Percentiles rank a stretch among this genome's conserved stretches.
Conservation (phyloP, 2,113 vertebrate species). For the Dromiciops gliroides region DNA sequence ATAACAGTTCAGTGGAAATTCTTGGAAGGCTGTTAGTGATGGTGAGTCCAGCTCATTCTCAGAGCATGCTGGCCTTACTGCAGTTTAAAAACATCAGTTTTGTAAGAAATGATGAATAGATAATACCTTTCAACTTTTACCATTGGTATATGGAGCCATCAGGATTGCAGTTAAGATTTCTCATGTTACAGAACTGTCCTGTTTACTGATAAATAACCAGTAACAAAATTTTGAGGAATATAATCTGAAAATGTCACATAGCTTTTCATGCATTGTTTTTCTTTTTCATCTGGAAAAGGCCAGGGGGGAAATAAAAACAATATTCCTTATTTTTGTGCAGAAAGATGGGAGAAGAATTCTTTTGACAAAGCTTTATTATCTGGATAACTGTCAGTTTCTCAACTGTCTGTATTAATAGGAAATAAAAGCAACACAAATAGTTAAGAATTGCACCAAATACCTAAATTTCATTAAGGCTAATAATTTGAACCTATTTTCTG, state of each 20-base stretch:
- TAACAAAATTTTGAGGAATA: conserved; percentile 45
- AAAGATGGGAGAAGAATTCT: conserved; percentile 26
- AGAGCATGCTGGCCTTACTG: neutral
- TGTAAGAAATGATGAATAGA: neutral
- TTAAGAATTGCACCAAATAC: neutral
- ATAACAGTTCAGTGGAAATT: neutral
- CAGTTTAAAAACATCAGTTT: neutral
- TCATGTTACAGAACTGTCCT: neutral
- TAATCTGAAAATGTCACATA: neutral
- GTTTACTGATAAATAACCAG: conserved; percentile 19
- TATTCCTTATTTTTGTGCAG: conserved; percentile 46
- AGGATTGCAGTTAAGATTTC: neutral
- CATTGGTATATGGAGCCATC: neutral
- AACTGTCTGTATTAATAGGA: neutral
- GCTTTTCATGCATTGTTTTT: conserved; percentile 20
- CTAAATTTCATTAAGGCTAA: neutral
- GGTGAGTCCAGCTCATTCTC: neutral
- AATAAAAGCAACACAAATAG: neutral
- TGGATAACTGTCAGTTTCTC: neutral
- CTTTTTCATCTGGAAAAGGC: conserved; percentile 22
- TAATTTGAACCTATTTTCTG: neutral
- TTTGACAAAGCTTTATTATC: neutral
- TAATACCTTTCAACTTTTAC: neutral
- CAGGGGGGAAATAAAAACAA: conserved; percentile 37
- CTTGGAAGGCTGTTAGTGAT: neutral